Conservation (phyloP, 2,113 vertebrate species). For the Pagrus major region DNA sequence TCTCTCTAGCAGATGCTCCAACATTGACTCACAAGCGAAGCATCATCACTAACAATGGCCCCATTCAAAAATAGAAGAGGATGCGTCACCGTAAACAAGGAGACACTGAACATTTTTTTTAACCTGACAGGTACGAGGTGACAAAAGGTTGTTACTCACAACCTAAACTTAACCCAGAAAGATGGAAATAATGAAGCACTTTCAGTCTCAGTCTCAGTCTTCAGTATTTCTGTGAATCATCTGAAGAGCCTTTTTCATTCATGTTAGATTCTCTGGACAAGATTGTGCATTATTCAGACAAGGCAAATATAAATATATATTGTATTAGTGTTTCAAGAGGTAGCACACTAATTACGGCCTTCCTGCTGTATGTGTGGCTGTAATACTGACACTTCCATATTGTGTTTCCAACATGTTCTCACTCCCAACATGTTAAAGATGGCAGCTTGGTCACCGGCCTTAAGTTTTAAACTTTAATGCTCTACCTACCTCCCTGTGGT, state of each 20-base stretch:
- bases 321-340: neutral
- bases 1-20: slow-evolving; percentile 8
- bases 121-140: neutral
- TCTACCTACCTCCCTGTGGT: no score
- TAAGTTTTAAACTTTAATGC: no score
- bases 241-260: neutral
- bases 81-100: neutral
- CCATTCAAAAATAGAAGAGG: slow-evolving; percentile 32
- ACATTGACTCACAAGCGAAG: slow-evolving; percentile 42
- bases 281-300: neutral
- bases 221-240: neutral
- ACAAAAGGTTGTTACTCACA: neutral
- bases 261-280: neutral
- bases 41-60: slow-evolving; percentile 2
- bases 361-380: neutral
- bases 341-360: neutral
- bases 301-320: neutral
- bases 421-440: no score
- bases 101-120: neutral
- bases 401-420: no score
- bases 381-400: neutral
- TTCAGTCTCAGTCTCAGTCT: neutral
- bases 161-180: neutral
- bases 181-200: neutral
- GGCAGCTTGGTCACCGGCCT: no score